Evolutionary conservation across 2,113 vertebrate species (phyloP).

Genomic region (Channa argus): DNA sequence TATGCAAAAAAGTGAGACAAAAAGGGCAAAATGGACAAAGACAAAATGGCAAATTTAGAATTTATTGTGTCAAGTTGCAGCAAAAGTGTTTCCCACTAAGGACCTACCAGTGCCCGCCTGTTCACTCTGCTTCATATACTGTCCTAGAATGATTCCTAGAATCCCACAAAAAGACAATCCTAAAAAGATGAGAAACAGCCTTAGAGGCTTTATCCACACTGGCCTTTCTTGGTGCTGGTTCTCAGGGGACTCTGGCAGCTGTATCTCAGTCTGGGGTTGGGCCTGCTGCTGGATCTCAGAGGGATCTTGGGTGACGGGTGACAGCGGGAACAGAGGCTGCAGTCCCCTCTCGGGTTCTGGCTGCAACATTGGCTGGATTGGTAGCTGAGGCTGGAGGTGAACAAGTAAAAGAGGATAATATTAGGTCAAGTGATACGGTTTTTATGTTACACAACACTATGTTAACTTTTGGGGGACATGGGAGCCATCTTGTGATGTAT

Average conservation of each 20-base stretch:
- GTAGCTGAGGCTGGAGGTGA: conserved; percentile 42
- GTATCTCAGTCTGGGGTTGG: conserved; percentile 33
- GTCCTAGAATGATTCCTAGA: conserved; percentile 54
- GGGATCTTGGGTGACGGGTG: conserved; percentile 13
- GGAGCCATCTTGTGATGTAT: too few relatives aligned
- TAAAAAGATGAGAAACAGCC: conserved; percentile 58
- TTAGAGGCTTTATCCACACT: conserved; percentile 20
- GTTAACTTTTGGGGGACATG: too few relatives aligned
- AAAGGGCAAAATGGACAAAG: background rate
- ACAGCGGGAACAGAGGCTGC: conserved; percentile 35
- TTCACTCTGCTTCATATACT: conserved; percentile 34
- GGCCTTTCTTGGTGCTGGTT: too few relatives aligned
- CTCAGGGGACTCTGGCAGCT: conserved; percentile 29
- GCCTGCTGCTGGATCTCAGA: conserved; percentile 24
- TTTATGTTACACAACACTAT: too few relatives aligned
- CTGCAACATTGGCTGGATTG: conserved; percentile 39
- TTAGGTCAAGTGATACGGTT: too few relatives aligned
- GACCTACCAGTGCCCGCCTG: conserved; percentile 34
- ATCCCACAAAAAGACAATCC: conserved; percentile 49
- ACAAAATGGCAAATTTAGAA: background rate
- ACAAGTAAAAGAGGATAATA: background rate
- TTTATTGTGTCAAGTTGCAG: background rate
- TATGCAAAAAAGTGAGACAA: conserved; percentile 48
- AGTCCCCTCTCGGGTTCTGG: conserved; percentile 35
- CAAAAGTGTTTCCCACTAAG: background rate